Base-by-base conservation (phyloP, 2,113 vertebrate species). In the Puntigrus tetrazona region DNA sequence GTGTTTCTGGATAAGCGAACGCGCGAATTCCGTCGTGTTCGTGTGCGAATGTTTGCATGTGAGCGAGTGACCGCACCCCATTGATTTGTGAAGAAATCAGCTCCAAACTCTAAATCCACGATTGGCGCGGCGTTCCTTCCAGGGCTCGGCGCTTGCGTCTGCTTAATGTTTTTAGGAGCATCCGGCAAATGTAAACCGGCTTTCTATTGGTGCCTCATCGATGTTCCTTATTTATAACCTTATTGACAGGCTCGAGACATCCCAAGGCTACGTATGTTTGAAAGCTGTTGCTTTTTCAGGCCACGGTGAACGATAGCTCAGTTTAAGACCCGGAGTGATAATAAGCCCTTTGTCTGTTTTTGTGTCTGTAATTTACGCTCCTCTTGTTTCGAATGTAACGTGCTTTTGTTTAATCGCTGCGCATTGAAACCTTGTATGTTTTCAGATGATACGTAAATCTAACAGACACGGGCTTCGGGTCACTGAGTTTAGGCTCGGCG, bases 71-170 rank as follows among this genome's bases (percentile, higher is more conserved):
- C 80, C 81, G 87, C 77, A 79, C 79, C 43, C n/a, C 84, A 86
- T 83, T 52, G 61, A 57, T 88, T 86, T 86, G 80, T 88, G n/a
- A 25, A 84, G 84, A 79, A 84, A 88, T 79, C 79, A 22, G 43
- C 67, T 85, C 45, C 83, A 82, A 78, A 78, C 34, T 86, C 69
- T 27, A 67, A 55, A 85, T 85, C 47, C 45, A 57, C 76, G 50
- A 76, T 80, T 86, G 84, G 67, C 81, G 65, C 78, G 7, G 59
- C 36, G 7, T 67, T 76, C 67, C 34, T 74, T 57, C 34, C 45
- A 50, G 34, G 63, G 65, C 55, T 82, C 38, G 57, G 67, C 38
- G 13, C 25, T 67, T 82, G 34, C 59, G 47, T 38, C 41, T 20
- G 38, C 13, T 73, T 77, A 73, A 77, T 82, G 50, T 85, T 83